Evolutionary conservation across 2,113 vertebrate genomes (phyloP).

Genomic region (Saccopteryx bilineata): DNA sequence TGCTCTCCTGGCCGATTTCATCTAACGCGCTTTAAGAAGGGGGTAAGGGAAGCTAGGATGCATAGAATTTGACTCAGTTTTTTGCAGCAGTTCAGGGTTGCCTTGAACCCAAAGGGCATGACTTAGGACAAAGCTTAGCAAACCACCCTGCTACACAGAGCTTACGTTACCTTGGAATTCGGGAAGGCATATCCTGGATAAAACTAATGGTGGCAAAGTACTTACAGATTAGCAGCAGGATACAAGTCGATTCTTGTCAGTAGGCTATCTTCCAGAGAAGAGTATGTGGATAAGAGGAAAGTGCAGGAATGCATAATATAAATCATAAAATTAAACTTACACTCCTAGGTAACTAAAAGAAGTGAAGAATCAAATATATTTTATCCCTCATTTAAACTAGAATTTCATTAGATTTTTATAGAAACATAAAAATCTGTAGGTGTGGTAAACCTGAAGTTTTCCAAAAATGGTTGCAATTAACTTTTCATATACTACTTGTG

Average conservation of each 20-base stretch:
- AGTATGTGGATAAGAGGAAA: slow-evolving; percentile 48
- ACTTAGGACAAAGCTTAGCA: neutral
- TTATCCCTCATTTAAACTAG: slow-evolving; percentile 1
- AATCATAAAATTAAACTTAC: neutral
- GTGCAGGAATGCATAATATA: neutral
- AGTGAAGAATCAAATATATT: slow-evolving; percentile 7
- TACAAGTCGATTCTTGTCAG: slow-evolving; percentile 32
- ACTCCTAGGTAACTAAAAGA: slow-evolving; percentile 20
- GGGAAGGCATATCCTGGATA: slow-evolving; percentile 10
- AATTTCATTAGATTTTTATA: slow-evolving; percentile 44
- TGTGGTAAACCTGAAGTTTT: neutral
- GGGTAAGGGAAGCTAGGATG: neutral
- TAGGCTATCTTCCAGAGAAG: neutral
- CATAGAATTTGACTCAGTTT: neutral
- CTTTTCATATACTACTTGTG: neutral
- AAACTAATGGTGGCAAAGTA: slow-evolving; percentile 36
- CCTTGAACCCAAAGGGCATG: neutral
- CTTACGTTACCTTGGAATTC: slow-evolving; percentile 33
- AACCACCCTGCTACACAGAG: neutral
- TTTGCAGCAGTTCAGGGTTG: neutral
- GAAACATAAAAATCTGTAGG: slow-evolving; percentile 1
- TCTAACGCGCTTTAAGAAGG: neutral
- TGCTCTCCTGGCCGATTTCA: neutral
- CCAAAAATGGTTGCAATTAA: neutral
- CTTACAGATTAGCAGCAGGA: slow-evolving; percentile 44